These are phyloP conservation scores for Fragum fragum DNA, from an alignment of 2,888 invertebrate genomes.

Conservation along the genomic window DNA sequence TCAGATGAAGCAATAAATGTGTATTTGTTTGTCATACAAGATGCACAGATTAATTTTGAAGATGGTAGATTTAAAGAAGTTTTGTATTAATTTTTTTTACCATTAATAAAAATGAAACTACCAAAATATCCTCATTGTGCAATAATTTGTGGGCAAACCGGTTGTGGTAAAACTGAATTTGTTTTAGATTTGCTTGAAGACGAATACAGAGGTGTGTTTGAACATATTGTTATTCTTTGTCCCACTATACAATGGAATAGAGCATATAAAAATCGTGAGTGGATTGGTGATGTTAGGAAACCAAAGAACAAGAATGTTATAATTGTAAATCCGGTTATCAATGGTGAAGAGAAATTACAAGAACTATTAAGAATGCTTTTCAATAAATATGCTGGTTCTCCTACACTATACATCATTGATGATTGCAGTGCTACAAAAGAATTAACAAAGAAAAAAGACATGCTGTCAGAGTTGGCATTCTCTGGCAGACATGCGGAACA, in stretches of 20 bases:
- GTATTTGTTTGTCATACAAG: conserved; percentile 60
- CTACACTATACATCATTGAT: conserved; percentile 58
- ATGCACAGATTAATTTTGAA: conserved; percentile 62
- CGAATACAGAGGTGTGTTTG: conserved; percentile 38
- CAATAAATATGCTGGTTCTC: conserved; percentile 38
- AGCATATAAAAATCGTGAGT: conserved; percentile 41
- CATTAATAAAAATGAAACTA: conserved; percentile 29
- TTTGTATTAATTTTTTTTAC: conserved; percentile 35
- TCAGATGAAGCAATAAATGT: conserved; percentile 44
- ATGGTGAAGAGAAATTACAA: conserved; percentile 32
- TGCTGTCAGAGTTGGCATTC: conserved; percentile 49
- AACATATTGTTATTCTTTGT: conserved; percentile 56
- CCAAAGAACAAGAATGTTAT: conserved; percentile 44
- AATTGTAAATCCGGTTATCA: conserved; percentile 32
- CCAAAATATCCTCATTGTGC: conserved; percentile 55
- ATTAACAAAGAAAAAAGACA: conserved; percentile 49
- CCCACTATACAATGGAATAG: conserved; percentile 51
- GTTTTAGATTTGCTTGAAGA: conserved; percentile 38
- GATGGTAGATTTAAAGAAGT: conserved; percentile 49
- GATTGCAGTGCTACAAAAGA: conserved; percentile 46
- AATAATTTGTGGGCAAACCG: conserved; percentile 37
- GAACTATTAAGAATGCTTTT: conserved; percentile 42
- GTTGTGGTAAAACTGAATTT: conserved; percentile 50
- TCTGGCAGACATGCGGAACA: conserved; percentile 47
- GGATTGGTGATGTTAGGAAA: conserved; percentile 41